Conservation (phyloP, 2,797 vertebrate species). For the Potorous gilbertii region DNA sequence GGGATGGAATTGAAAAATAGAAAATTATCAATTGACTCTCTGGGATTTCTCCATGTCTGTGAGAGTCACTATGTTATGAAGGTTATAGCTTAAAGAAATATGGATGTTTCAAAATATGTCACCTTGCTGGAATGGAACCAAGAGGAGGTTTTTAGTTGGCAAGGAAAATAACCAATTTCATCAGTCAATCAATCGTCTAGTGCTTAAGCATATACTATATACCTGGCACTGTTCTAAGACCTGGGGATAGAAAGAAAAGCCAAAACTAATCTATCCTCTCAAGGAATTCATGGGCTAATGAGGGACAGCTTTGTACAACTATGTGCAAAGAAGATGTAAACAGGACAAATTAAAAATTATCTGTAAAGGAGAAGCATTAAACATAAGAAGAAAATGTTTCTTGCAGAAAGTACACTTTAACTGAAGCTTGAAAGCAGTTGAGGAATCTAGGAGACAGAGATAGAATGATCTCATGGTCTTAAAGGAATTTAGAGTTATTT, state of each 20-base stretch:
- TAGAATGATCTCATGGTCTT: neutral
- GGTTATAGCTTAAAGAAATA: neutral
- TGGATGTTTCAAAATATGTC: neutral
- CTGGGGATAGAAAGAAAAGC: neutral
- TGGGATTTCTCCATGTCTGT: constrained; percentile 20
- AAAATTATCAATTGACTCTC: constrained; percentile 13
- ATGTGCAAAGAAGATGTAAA: neutral
- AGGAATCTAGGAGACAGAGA: neutral
- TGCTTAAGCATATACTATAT: neutral
- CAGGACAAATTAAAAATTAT: neutral
- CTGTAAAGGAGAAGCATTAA: neutral
- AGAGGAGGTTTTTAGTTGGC: neutral
- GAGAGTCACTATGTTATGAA: constrained; percentile 23
- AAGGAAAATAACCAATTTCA: neutral
- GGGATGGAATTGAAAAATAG: constrained; percentile 28
- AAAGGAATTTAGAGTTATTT: neutral
- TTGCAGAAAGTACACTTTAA: neutral
- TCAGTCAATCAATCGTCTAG: neutral
- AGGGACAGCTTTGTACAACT: neutral
- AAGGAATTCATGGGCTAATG: neutral
- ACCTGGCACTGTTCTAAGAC: neutral
- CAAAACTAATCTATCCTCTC: neutral
- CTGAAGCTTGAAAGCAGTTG: neutral
- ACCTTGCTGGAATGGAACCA: neutral
- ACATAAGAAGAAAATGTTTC: neutral